These are phyloP conservation scores for Nyctibius grandis DNA, from an alignment of 2,797 vertebrate species.

Conservation along the genomic window DNA sequence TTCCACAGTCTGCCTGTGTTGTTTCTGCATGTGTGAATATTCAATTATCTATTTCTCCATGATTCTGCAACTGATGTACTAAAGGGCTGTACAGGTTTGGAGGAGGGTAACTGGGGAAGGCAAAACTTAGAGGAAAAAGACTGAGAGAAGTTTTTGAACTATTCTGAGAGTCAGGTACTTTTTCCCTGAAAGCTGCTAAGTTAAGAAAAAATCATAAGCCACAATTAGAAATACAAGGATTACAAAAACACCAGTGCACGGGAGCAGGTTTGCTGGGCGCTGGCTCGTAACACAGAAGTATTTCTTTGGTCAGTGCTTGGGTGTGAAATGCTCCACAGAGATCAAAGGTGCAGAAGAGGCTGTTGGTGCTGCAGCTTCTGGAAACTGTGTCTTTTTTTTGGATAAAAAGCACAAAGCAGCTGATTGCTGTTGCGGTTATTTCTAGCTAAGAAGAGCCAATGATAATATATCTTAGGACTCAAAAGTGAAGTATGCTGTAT, in stretches of 20 bases:
- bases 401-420: neutral
- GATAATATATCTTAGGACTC: neutral
- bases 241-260: neutral
- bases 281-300: neutral
- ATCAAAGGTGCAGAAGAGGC: neutral
- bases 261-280: neutral
- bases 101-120: neutral
- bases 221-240: neutral
- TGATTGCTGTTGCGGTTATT: neutral
- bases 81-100: conserved; percentile 1
- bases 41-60: conserved; percentile 41
- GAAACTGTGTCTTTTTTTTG: neutral
- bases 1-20: conserved; percentile 55
- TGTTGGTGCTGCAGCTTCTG: neutral
- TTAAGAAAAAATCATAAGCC: neutral
- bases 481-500: neutral
- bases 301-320: neutral
- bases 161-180: neutral
- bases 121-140: neutral
- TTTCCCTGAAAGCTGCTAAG: neutral
- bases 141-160: neutral
- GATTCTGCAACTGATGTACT: conserved; percentile 30
- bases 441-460: neutral
- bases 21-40: conserved; percentile 60
- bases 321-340: neutral